Base-by-base conservation (phyloP, 1,140 invertebrate species). In the Bombus impatiens region DNA sequence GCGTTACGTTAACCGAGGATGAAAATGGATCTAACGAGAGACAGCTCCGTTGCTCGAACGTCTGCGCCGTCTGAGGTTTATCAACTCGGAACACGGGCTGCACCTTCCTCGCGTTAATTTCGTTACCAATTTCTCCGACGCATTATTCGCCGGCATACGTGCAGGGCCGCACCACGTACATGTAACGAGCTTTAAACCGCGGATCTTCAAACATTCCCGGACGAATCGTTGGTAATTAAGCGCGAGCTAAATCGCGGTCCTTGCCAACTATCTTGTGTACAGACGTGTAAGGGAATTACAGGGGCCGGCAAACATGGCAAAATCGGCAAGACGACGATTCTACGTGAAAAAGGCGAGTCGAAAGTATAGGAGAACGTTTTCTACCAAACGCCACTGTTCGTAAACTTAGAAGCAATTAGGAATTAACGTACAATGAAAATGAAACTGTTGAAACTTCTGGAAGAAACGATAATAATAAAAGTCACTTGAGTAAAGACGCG, bases 1-100 rank as follows among this genome's bases (percentile, higher is more conserved):
- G 47, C 15, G 82, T 84, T 79, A 79, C 76, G 76, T 79, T 78
- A 84, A 84, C 82, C 82, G 62, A 84, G 65, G 67, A 84, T 71
- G 82, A 84, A 78, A 84, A 84, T 84, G 82, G 53, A 84, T 84
- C 67, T 79, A 84, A 84, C 82, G 82, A 79, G 82, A 84, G 76
- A 35, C 25, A n/a, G 32, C 62, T 32, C n/a, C 80, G 82, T 68
- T 47, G 72, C 71, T 42, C 28, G 68, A 84, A 79, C 76, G 76
- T 84, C 75, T 44, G 82, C 65, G 8, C 35, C 75, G 82, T 78
- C 82, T 78, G 82, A 78, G 67, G 76, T 84, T 84, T 79, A 84
- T 84, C 82, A 84, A 70, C 75, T 57, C 44, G 57, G 32, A 78
- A 42, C 82, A 84, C 65, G 71, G 44, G 62, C 76, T 28, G 37